phyloP scores from a whole-genome alignment of 2,113 vertebrate species.

The Grammomys dolichurus region DNA sequence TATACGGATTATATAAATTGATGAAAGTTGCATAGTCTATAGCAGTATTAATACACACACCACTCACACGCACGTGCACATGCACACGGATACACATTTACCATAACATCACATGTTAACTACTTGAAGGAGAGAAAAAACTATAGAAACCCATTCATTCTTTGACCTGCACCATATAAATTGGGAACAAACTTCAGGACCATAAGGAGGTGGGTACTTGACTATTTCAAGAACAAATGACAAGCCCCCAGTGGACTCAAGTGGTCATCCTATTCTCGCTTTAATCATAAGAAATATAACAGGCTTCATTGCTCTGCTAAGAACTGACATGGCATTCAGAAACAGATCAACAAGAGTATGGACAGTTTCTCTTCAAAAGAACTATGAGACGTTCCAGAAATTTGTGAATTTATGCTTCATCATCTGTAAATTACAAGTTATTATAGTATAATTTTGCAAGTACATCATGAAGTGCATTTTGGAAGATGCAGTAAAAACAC shows the following conservation, averaged over 20 bases:
- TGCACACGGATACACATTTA: background rate
- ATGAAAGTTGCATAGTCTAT: background rate
- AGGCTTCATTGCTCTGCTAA: background rate
- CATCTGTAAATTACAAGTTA: background rate
- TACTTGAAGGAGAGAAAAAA: background rate
- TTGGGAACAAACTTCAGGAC: background rate
- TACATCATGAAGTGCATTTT: background rate
- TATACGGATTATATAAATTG: background rate
- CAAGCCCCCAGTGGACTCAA: background rate
- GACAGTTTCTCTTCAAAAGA: constrained; percentile 12
- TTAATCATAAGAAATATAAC: constrained; percentile 15
- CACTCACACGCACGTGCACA: background rate
- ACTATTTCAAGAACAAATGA: background rate
- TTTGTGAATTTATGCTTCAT: constrained; percentile 17
- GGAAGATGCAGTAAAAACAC: background rate
- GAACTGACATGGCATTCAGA: constrained; percentile 6
- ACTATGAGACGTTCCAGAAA: background rate
- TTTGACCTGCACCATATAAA: background rate
- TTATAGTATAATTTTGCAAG: background rate
- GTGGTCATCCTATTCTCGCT: background rate
- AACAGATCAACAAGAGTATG: background rate
- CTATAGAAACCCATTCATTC: background rate
- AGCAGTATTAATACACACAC: background rate
- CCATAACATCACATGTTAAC: background rate
- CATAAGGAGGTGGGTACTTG: background rate